These are phyloP conservation scores for Chloroclystis v-ata DNA, from an alignment of 2,888 invertebrate genomes.

Conservation along the genomic window DNA sequence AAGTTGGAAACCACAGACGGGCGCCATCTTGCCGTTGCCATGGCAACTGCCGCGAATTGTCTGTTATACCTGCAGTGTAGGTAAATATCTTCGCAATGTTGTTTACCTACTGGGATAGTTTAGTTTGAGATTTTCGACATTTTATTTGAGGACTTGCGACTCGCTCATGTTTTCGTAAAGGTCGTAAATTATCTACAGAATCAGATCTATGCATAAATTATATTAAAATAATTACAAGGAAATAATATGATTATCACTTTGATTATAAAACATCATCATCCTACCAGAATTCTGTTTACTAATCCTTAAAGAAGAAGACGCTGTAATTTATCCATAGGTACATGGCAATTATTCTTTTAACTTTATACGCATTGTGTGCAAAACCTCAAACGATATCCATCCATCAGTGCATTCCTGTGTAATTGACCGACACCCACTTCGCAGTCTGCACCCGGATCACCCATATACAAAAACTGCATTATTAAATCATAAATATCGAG, in stretches of 20 bases:
- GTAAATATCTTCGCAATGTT: slow-evolving; percentile 61
- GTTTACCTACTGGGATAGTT: slow-evolving; percentile 40
- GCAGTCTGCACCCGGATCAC: slow-evolving; percentile 21
- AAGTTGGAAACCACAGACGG: slow-evolving; percentile 73
- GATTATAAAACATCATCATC: no score
- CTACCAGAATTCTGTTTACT: no score
- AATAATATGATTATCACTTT: no score
- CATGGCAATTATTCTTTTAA: no score
- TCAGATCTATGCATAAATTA: no score
- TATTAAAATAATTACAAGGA: no score
- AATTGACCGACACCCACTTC: slow-evolving; percentile 11
- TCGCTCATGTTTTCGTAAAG: no score
- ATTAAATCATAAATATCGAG: slow-evolving; percentile 30
- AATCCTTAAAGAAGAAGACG: no score
- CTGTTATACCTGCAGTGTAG: slow-evolving; percentile 67
- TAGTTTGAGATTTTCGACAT: slow-evolving; percentile 11
- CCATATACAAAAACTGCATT: slow-evolving; percentile 30
- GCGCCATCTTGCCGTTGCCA: slow-evolving; percentile 72
- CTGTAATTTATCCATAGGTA: no score
- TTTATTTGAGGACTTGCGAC: no score
- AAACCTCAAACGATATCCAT: neutral
- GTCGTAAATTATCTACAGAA: no score
- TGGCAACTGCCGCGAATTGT: slow-evolving; percentile 70
- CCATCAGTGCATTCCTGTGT: neutral
- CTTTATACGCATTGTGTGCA: neutral